Evolutionary conservation across 2,888 invertebrate genomes (phyloP), one percentile per base, ranked within the genome.

Genomic region (Dynastes tityus): DNA sequence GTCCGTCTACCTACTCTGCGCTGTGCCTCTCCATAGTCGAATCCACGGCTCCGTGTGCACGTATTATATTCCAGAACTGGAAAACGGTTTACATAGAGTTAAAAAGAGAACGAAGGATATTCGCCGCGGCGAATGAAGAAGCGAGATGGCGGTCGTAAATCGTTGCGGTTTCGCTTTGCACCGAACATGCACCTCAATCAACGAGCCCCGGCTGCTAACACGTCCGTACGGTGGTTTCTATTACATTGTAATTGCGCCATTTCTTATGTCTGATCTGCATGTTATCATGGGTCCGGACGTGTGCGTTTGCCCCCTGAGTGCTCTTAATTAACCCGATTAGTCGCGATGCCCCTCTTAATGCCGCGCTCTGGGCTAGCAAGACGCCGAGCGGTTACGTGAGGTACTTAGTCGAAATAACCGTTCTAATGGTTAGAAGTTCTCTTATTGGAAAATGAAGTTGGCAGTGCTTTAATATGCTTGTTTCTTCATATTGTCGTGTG

Each of bases 181-280:
- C 81, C 79, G 81, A 83, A 80, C 83, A 81, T 82, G 82, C 81
- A 82, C 82, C 82, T 83, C 82, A 83, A 83, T 83, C 83, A 82
- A 76, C 53, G 68, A 61, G 45, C 77, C 40, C 70, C 37, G 77
- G 13, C 49, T 61, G 73, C 73, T 74, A 74, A 74, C 73, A 74
- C 73, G 61, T 74, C 73, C 61, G 73, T 74, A 74, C 73, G 61
- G 49, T 61, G 61, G 80, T 80, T 80, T 80, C 78, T 80, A 80
- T 80, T 80, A 79, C 78, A 74, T 67, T 78, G 78, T 81, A 81
- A 81, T 81, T 81, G 81, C 79, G 74, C 78, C 77, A 75, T 81
- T 80, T 80, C 79, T 81, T 80, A 79, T 77, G 67, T 78, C 76
- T 70, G 78, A 78, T 79, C 79, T 80, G 79, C 77, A 80, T 79